Percentiles rank a stretch among this genome's conserved stretches.
Evolutionary conservation across 2,888 invertebrate species (phyloP).

Genomic region (Napeogenes sylphis): DNA sequence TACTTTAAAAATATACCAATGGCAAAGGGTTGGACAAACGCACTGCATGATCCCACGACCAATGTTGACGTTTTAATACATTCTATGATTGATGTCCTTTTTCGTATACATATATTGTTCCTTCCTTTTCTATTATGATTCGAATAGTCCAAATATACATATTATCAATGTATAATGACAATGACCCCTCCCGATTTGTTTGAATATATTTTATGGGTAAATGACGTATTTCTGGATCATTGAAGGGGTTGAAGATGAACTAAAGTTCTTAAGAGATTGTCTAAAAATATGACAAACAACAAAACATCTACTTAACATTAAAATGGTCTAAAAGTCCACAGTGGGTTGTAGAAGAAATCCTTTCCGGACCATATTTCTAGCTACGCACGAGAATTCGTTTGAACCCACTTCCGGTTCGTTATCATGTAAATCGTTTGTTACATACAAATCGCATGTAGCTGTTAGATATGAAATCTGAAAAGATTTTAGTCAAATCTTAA

Average conservation of each 20-base stretch:
- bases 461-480: not conserved
- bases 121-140: not conserved
- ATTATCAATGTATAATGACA: not conserved
- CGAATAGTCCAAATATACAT: not conserved
- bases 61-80: not conserved
- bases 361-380: constrained; percentile 65
- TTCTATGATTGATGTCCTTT: not conserved
- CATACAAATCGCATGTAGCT: constrained; percentile 19
- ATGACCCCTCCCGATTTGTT: no score
- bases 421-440: constrained; percentile 37
- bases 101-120: not conserved
- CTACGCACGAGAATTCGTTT: constrained; percentile 60
- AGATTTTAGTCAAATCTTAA: not conserved
- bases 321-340: constrained; percentile 42
- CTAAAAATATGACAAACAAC: not conserved
- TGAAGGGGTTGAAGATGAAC: no score
- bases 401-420: constrained; percentile 58
- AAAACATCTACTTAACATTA: constrained; percentile 40
- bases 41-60: constrained; percentile 3
- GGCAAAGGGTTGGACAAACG: constrained; percentile 25
- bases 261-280: not conserved
- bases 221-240: no score
- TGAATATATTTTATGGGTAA: no score
- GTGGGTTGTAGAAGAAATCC: constrained; percentile 42
- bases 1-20: constrained; percentile 10